These are phyloP conservation scores for Drosophila affinis DNA, from an alignment of 2,888 invertebrate genomes.

Conservation along the genomic window DNA sequence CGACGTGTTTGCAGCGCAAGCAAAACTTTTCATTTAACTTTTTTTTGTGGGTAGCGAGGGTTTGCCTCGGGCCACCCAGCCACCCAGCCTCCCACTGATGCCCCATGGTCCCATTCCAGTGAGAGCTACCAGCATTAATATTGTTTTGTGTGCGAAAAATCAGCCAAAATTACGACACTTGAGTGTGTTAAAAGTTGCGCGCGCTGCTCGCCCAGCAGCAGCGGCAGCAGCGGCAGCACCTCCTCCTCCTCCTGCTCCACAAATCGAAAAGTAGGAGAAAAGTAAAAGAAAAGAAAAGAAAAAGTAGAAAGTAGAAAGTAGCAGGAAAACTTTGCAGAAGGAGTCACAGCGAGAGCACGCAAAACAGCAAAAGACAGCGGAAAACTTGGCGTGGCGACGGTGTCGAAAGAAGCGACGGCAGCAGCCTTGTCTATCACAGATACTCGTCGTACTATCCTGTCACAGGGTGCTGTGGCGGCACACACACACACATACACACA, in stretches of 20 bases:
- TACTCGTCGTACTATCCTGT: slow-evolving; percentile 2
- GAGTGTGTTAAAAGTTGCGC: slow-evolving; percentile 81
- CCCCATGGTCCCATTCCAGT: slow-evolving; percentile 17
- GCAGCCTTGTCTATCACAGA: slow-evolving; percentile 58
- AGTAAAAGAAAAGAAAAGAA: slow-evolving; percentile 50
- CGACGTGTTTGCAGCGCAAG: slow-evolving; percentile 80
- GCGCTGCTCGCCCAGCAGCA: slow-evolving; percentile 37
- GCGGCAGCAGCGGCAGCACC: no score
- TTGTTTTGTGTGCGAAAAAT: slow-evolving; percentile 80
- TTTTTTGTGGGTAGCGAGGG: slow-evolving; percentile 33
- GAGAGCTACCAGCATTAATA: slow-evolving; percentile 79
- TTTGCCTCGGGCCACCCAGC: slow-evolving; percentile 29
- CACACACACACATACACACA: no score
- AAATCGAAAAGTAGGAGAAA: slow-evolving; percentile 70
- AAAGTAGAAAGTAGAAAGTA: slow-evolving; percentile 70
- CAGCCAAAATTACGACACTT: slow-evolving; percentile 81
- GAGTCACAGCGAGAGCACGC: slow-evolving; percentile 60
- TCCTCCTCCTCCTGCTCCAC: slow-evolving; percentile 25
- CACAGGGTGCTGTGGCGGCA: not conserved
- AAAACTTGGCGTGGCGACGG: slow-evolving; percentile 69
- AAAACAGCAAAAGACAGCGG: slow-evolving; percentile 80
- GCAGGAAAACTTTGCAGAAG: slow-evolving; percentile 57
- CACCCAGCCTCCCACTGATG: slow-evolving; percentile 11
- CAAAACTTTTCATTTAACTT: slow-evolving; percentile 81
- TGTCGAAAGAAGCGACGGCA: slow-evolving; percentile 67